Conservation (phyloP, 2,888 invertebrate genomes). For the Pilophorus perplexus region DNA sequence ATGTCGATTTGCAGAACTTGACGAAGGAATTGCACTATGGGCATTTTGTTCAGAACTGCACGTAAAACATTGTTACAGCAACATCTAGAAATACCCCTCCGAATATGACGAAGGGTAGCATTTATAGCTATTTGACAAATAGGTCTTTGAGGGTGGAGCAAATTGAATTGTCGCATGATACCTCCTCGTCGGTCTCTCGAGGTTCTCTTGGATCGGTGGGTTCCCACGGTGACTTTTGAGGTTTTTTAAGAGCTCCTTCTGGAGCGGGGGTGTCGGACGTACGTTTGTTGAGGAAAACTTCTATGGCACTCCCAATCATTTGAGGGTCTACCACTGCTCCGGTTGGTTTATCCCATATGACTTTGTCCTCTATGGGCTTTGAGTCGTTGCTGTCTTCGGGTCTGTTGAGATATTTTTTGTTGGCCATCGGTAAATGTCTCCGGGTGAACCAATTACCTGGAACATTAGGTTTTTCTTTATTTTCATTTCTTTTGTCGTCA, state of each 20-base stretch:
- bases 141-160: constrained; percentile 82
- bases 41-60: too few species aligned
- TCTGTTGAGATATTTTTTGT: constrained; percentile 53
- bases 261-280: constrained; percentile 49
- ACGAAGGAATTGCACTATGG: too few species aligned
- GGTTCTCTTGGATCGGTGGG: constrained; percentile 44
- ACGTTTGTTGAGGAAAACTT: constrained; percentile 70
- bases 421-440: constrained; percentile 72
- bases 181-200: constrained; percentile 61
- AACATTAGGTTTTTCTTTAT: constrained; percentile 51
- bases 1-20: too few species aligned
- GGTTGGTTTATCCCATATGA: constrained; percentile 72
- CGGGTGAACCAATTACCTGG: constrained; percentile 74
- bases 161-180: constrained; percentile 75
- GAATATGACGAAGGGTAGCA: constrained; percentile 44
- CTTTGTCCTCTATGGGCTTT: constrained; percentile 58
- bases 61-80: constrained; percentile 44
- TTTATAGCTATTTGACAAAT: constrained; percentile 70
- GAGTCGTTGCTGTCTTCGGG: constrained; percentile 36
- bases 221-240: constrained; percentile 40
- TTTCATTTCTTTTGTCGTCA: constrained; percentile 55
- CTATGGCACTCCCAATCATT: constrained; percentile 77
- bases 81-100: constrained; percentile 44
- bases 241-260: constrained; percentile 39
- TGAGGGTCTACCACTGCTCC: constrained; percentile 78